Evolutionary conservation across 2,888 invertebrate species (phyloP), one percentile per base, ranked within the genome.

Genomic region (Tupiocoris notatus): DNA sequence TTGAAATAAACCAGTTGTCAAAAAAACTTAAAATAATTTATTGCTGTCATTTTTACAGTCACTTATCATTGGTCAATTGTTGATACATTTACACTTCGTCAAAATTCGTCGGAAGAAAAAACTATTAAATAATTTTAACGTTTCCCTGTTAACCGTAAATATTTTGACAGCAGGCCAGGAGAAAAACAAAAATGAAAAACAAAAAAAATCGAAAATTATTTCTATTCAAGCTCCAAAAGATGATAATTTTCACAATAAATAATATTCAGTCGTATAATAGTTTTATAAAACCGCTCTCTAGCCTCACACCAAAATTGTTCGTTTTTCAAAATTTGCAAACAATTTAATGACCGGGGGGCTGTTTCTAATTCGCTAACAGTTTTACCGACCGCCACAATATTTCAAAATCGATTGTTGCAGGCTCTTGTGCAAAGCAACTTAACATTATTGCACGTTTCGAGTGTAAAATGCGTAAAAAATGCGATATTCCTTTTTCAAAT

Each of bases 201-300:
- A 39, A 2, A 65, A 65, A 65, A 65, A 25, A 2, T 39, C 23
- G 20, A 65, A 65, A 65, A 39, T 17, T 23, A 64, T 23, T 6
- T 64, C 1, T 18, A 24, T 39, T 65, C 39, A 65, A 57, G 62
- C 61, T 54, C 62, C 18, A 25, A 59, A 62, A 54, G 73, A 73
- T 63, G 61, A 73, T 39, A 73, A 62, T 62, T 73, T 73, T n/a
- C n/a, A 73, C 21, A 62, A 63, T 63, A 73, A 59, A 73, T 54
- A 25, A 73, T 23, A 54, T 73, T 73, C 73, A 73, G 73, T 73
- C 73, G 39, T 73, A 73, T 62, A 22, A 62, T 73, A 73, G 73
- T 73, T 39, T 39, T 39, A 39, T 73, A 70, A 61, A 61, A 62
- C 73, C 63, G 73, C 73, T 62, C 24, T 17, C 62, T 62, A 39